Percentiles rank a stretch among this genome's conserved stretches.
Conservation (phyloP, 2,797 vertebrate genomes). For the Labroides dimidiatus region DNA sequence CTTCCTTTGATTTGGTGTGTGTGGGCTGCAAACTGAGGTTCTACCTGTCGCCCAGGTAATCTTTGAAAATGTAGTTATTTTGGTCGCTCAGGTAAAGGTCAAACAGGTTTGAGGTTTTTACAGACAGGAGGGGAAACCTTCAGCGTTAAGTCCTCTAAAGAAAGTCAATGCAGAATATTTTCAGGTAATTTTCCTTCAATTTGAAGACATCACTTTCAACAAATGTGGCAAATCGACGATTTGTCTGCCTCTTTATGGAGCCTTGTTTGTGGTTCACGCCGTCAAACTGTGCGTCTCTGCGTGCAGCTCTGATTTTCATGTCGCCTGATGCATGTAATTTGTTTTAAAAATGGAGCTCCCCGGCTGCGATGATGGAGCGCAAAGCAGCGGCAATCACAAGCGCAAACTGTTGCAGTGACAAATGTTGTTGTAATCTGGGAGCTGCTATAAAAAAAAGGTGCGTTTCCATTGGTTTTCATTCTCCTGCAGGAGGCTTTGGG, state of each 20-base stretch:
- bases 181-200: not conserved
- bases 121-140: not conserved
- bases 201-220: not conserved
- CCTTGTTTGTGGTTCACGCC: constrained; percentile 4
- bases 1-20: too few species aligned
- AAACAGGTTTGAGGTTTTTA: not conserved
- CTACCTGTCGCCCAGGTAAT: too few species aligned
- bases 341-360: constrained; percentile 20
- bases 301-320: constrained; percentile 21
- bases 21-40: too few species aligned
- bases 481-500: not conserved
- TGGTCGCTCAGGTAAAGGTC: too few species aligned
- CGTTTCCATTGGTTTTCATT: not conserved
- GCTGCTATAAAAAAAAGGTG: constrained; percentile 4
- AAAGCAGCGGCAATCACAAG: constrained; percentile 35
- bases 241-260: not conserved
- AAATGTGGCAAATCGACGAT: not conserved
- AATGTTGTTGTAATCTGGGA: constrained; percentile 12
- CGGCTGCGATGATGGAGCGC: constrained; percentile 15
- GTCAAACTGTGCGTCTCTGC: constrained; percentile 7
- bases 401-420: constrained; percentile 32
- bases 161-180: not conserved
- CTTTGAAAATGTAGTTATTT: not conserved
- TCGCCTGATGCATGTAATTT: constrained; percentile 25
- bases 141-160: not conserved